These are phyloP conservation scores for Aporrectodea caliginosa DNA, from an alignment of 1,140 invertebrate species.

Conservation along the genomic window DNA sequence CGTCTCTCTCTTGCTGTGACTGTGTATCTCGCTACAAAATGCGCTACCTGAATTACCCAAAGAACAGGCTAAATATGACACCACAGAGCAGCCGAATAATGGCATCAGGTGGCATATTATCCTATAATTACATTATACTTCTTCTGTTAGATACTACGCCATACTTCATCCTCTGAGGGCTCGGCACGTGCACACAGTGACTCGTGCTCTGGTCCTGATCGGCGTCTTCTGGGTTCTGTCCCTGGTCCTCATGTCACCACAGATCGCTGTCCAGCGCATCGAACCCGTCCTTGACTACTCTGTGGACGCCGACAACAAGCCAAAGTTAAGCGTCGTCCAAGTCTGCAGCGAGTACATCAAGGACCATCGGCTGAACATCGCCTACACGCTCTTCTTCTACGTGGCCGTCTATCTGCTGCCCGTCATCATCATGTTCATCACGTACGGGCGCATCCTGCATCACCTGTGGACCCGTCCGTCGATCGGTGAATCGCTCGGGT, in stretches of 20 bases:
- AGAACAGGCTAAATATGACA: no score
- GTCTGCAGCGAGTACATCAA: conserved; percentile 55
- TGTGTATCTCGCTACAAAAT: no score
- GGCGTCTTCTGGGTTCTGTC: conserved; percentile 38
- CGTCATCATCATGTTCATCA: conserved; percentile 40
- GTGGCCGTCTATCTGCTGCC: conserved; percentile 40
- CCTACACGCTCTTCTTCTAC: conserved; percentile 65
- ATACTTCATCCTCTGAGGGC: conserved; percentile 38
- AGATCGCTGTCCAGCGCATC: conserved; percentile 39
- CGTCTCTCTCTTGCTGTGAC: no score
- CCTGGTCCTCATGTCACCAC: conserved; percentile 36
- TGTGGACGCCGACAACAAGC: conserved; percentile 62
- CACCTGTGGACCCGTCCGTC: conserved; percentile 41
- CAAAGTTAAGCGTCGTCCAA: conserved; percentile 66
- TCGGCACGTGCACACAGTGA: conserved; percentile 34
- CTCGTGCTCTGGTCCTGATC: conserved; percentile 33
- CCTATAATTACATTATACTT: no score
- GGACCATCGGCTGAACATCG: conserved; percentile 65
- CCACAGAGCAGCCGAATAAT: no score
- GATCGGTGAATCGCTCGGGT: conserved; percentile 38
- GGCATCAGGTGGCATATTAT: no score
- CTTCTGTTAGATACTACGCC: conserved; percentile 43
- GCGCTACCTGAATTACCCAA: no score
- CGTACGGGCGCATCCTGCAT: conserved; percentile 41
- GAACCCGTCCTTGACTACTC: conserved; percentile 36